A percentile compares a stretch with the other conserved stretches of the same genome.
Conservation (phyloP, 2,888 invertebrate species). For the Abrostola tripartita region DNA sequence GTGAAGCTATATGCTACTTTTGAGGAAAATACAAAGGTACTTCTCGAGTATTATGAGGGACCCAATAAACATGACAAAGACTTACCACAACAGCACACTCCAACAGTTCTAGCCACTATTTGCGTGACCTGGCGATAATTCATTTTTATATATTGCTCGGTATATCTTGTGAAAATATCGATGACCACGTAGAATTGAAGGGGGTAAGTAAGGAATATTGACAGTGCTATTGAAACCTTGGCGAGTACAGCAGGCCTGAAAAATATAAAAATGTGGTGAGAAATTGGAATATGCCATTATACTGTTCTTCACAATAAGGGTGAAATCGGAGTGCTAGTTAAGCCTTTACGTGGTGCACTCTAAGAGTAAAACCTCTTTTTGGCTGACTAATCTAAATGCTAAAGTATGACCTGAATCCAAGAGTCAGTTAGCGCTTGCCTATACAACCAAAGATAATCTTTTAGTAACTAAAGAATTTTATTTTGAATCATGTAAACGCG, state of each 20-base stretch:
- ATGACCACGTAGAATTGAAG: slow-evolving; percentile 98
- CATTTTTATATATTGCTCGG: slow-evolving; percentile 90
- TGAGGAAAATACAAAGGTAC: background rate
- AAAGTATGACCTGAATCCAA: too few relatives aligned
- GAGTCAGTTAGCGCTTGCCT: too few relatives aligned
- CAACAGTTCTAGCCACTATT: slow-evolving; percentile 69
- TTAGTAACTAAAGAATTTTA: too few relatives aligned
- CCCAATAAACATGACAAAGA: background rate
- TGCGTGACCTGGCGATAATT: slow-evolving; percentile 68
- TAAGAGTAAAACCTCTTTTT: too few relatives aligned
- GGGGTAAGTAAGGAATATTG: slow-evolving; percentile 97
- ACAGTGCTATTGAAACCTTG: slow-evolving; percentile 94
- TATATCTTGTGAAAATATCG: slow-evolving; percentile 94
- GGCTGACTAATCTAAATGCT: too few relatives aligned
- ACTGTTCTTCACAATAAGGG: too few relatives aligned
- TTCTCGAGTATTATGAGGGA: background rate
- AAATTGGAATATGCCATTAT: too few relatives aligned
- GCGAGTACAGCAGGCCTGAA: slow-evolving; percentile 92
- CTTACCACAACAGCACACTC: slow-evolving; percentile 82
- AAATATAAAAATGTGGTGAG: slow-evolving; percentile 44
- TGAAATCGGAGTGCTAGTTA: too few relatives aligned
- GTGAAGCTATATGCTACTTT: too few relatives aligned
- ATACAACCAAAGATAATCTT: too few relatives aligned
- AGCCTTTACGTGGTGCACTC: too few relatives aligned
- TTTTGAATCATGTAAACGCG: too few relatives aligned